These are phyloP conservation scores for Mythimna impura DNA, from an alignment of 2,888 invertebrate genomes.

Conservation along the genomic window DNA sequence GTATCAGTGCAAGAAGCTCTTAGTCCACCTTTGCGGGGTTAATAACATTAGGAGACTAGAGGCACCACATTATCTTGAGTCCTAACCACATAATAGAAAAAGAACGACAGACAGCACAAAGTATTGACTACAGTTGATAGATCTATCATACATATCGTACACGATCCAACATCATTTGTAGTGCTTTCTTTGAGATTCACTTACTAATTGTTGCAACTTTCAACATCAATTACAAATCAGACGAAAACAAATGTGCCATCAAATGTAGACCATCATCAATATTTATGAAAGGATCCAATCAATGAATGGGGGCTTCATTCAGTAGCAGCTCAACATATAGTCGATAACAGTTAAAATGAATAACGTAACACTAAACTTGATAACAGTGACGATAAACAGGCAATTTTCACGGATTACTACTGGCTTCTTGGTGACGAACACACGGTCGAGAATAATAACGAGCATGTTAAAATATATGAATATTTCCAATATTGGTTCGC, in stretches of 20 bases:
- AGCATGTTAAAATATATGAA: slow-evolving; percentile 21
- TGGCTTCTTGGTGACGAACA: slow-evolving; percentile 64
- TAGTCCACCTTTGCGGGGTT: no score
- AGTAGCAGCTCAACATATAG: slow-evolving; percentile 59
- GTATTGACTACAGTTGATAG: no score
- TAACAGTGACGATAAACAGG: slow-evolving; percentile 75
- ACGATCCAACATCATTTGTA: no score
- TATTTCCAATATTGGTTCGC: background rate
- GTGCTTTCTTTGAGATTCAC: background rate
- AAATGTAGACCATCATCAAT: slow-evolving; percentile 37
- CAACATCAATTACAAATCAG: slow-evolving; percentile 3
- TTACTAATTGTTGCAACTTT: background rate
- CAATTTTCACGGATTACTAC: slow-evolving; percentile 80
- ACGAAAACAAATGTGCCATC: background rate
- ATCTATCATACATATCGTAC: no score
- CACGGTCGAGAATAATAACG: slow-evolving; percentile 51
- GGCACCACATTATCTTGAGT: no score
- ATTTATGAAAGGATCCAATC: slow-evolving; percentile 49
- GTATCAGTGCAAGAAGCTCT: no score
- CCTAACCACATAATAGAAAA: no score
- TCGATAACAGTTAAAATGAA: slow-evolving; percentile 63
- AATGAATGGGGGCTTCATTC: slow-evolving; percentile 57
- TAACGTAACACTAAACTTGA: slow-evolving; percentile 69
- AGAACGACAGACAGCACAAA: no score
- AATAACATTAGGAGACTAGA: no score